These are phyloP conservation scores for Eilema sororculum DNA, from an alignment of 2,888 invertebrate genomes.

Conservation along the genomic window DNA sequence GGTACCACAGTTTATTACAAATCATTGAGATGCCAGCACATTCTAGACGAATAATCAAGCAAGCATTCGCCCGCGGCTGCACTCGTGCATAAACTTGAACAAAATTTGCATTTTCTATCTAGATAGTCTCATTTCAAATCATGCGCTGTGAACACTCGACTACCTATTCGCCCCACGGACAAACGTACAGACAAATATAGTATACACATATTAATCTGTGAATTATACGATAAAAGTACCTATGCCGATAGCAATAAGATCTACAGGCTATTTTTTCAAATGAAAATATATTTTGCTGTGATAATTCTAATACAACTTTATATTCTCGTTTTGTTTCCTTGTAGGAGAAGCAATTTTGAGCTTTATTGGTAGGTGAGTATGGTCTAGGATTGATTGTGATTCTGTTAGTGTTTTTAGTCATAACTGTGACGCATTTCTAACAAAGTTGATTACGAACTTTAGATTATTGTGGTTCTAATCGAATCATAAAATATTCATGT, in stretches of 20 bases:
- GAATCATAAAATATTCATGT: constrained; percentile 10
- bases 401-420: not conserved
- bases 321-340: not conserved
- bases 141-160: constrained; percentile 59
- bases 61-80: constrained; percentile 51
- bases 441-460: not conserved
- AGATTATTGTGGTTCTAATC: constrained; percentile 1
- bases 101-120: constrained; percentile 67
- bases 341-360: not conserved
- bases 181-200: constrained; percentile 26
- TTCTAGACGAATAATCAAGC: constrained; percentile 46
- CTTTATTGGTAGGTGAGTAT: not conserved
- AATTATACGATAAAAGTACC: constrained; percentile 11
- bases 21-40: constrained; percentile 34
- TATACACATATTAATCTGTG: not conserved
- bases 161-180: constrained; percentile 65
- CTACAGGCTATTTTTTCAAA: not conserved
- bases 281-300: constrained; percentile 1
- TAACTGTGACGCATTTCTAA: not conserved
- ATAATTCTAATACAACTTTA: constrained; percentile 21
- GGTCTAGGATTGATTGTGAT: not conserved
- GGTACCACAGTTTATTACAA: constrained; percentile 22
- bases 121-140: constrained; percentile 65
- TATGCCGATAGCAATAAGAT: constrained; percentile 21
- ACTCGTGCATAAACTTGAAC: constrained; percentile 53